These are phyloP conservation scores for Lagopus leucura DNA, from an alignment of 2,113 vertebrate genomes.

Conservation along the genomic window DNA sequence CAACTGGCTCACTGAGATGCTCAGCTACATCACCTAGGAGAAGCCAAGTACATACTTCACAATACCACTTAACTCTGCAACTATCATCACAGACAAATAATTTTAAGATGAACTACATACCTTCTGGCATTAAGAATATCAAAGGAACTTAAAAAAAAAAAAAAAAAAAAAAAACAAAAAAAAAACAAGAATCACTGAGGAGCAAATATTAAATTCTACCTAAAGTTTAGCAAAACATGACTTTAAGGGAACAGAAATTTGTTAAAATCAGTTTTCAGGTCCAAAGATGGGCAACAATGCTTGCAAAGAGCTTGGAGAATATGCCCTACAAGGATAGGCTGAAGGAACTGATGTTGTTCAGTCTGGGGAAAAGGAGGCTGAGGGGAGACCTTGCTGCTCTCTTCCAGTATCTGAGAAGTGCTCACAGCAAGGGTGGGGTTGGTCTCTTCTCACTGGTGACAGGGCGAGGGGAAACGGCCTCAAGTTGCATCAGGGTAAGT, in stretches of 20 bases:
- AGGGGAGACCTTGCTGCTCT: too few relatives aligned
- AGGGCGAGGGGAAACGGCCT: too few relatives aligned
- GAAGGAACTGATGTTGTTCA: too few relatives aligned
- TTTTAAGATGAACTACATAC: not conserved
- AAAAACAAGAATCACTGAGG: not conserved
- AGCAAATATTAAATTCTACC: not conserved
- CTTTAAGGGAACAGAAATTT: not conserved
- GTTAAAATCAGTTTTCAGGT: not conserved
- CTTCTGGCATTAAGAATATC: not conserved
- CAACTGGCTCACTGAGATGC: not conserved
- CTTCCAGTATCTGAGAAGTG: too few relatives aligned
- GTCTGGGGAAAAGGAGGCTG: too few relatives aligned
- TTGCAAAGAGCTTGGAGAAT: too few relatives aligned
- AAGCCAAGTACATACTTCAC: not conserved
- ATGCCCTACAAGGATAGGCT: too few relatives aligned
- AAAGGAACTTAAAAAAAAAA: not conserved
- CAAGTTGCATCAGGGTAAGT: too few relatives aligned
- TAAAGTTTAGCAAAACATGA: not conserved
- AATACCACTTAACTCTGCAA: not conserved
- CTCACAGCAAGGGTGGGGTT: too few relatives aligned
- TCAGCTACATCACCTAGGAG: not conserved
- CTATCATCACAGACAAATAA: not conserved
- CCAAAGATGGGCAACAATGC: too few relatives aligned
- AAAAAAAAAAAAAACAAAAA: too few relatives aligned
- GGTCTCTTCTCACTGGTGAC: too few relatives aligned